These are phyloP conservation scores for Hydractinia echinata DNA, from an alignment of 30 jellyfish, hydroid and myxozoan species.

Conservation along the genomic window DNA sequence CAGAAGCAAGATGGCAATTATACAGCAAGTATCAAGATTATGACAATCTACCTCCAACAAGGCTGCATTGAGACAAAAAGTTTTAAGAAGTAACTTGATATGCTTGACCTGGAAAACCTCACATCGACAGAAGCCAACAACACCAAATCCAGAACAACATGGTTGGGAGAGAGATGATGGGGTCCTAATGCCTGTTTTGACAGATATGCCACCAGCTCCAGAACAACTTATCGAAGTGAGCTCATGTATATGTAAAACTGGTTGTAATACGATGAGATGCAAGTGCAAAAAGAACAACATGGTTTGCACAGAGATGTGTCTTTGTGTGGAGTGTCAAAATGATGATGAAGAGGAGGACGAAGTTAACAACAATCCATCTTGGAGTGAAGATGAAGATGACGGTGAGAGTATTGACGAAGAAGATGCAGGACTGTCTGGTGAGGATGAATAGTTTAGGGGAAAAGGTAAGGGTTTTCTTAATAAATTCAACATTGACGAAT, in stretches of 20 bases:
- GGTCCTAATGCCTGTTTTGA: conserved; percentile 36
- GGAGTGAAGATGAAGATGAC: conserved; percentile 9
- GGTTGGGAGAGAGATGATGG: conserved; percentile 48
- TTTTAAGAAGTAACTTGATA: not conserved
- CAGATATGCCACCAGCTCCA: conserved; percentile 58
- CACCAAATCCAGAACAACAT: not conserved
- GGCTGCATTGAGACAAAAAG: not conserved
- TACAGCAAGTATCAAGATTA: too few species aligned
- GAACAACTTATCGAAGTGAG: conserved; percentile 52
- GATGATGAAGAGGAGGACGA: conserved; percentile 4
- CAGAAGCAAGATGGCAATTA: too few species aligned
- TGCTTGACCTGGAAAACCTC: not conserved
- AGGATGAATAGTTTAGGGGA: not conserved
- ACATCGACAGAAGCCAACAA: not conserved
- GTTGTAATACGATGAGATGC: conserved; percentile 44
- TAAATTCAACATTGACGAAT: too few species aligned
- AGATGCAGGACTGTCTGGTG: conserved; percentile 2
- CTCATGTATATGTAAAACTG: conserved; percentile 50
- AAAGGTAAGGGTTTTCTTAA: too few species aligned
- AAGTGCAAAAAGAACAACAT: conserved; percentile 49
- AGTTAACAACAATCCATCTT: not conserved
- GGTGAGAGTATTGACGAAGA: not conserved
- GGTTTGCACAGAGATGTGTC: conserved; percentile 29
- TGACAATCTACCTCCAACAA: not conserved
- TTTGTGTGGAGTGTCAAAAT: not conserved